Conservation (phyloP, 2,113 vertebrate species). For the Carassius gibelio region DNA sequence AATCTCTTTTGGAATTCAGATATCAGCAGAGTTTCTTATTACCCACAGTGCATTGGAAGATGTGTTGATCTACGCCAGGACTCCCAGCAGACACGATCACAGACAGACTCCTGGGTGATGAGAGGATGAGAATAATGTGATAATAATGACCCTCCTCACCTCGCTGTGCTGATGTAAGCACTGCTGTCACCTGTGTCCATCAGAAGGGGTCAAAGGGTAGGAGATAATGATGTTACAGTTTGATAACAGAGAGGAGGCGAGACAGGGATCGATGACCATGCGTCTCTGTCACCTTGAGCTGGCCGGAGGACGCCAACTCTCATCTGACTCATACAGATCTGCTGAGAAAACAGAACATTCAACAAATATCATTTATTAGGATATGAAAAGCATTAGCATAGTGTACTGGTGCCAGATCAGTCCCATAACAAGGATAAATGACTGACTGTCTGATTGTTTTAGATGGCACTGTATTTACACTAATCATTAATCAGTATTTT, state of each 20-base stretch:
- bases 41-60: background rate
- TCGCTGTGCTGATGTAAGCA: slow-evolving; percentile 78
- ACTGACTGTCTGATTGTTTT: background rate
- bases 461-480: background rate
- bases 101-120: slow-evolving; percentile 30
- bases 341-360: background rate
- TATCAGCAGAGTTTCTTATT: background rate
- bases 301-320: slow-evolving; percentile 56
- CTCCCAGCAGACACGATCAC: background rate
- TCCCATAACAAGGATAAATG: background rate
- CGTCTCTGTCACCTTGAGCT: slow-evolving; percentile 70
- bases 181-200: slow-evolving; percentile 67
- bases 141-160: slow-evolving; percentile 77
- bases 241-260: slow-evolving; percentile 74
- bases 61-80: slow-evolving; percentile 26
- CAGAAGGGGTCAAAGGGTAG: slow-evolving; percentile 63
- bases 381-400: background rate
- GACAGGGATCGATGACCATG: slow-evolving; percentile 72
- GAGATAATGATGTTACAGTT: slow-evolving; percentile 68
- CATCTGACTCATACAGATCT: background rate
- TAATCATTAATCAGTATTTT: background rate
- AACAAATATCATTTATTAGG: background rate
- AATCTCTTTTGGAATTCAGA: background rate
- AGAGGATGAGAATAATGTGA: slow-evolving; percentile 75
- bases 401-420: background rate